These are phyloP conservation scores for Gymnoscopelus braueri DNA, from an alignment of 2,797 vertebrate species.

Conservation along the genomic window DNA sequence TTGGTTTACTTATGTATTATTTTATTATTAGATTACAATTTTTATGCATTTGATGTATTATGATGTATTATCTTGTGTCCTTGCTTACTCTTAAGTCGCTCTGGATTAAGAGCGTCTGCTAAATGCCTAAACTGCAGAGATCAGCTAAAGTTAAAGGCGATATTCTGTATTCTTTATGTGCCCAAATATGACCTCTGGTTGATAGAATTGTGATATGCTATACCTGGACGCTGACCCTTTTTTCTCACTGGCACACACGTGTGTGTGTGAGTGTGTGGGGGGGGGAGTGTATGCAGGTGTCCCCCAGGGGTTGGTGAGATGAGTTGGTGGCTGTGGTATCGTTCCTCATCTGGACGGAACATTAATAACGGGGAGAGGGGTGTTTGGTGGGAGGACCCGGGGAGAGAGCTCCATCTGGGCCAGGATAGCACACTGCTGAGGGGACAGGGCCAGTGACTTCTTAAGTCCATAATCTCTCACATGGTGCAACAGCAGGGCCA, in stretches of 20 bases:
- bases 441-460: slow-evolving; percentile 81
- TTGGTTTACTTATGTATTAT: no score
- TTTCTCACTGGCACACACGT: not conserved
- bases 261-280: not conserved
- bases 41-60: no score
- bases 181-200: slow-evolving; percentile 60
- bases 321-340: slow-evolving; percentile 80
- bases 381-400: slow-evolving; percentile 63
- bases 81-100: no score
- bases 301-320: slow-evolving; percentile 81
- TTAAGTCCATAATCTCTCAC: slow-evolving; percentile 82
- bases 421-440: slow-evolving; percentile 65
- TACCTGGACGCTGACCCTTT: slow-evolving; percentile 29
- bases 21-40: no score
- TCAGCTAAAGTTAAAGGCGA: slow-evolving; percentile 46
- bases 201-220: slow-evolving; percentile 52
- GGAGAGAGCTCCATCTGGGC: slow-evolving; percentile 88
- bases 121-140: no score
- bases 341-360: slow-evolving; percentile 89
- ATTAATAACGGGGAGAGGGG: slow-evolving; percentile 84
- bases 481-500: slow-evolving; percentile 35
- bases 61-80: no score
- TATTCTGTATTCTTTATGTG: slow-evolving; percentile 44
- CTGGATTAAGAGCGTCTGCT: no score
- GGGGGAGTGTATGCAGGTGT: slow-evolving; percentile 84